Evolutionary conservation across 64 coral and sea anemone genomes (phyloP).

Genomic region (Montipora sp.): DNA sequence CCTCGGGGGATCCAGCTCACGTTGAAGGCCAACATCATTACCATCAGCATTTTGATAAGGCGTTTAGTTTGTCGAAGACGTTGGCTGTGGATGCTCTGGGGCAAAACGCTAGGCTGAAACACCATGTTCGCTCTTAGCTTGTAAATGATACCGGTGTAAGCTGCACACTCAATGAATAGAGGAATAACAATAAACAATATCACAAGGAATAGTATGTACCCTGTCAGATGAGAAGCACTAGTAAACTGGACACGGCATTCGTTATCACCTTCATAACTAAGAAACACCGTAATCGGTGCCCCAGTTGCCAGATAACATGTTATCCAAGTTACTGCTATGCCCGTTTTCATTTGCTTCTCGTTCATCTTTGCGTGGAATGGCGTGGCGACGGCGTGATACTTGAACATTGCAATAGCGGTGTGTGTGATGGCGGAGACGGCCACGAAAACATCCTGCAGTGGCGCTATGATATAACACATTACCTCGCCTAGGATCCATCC

Average conservation of each 20-base stretch:
- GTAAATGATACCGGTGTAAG: slow-evolving; percentile 74
- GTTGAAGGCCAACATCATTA: slow-evolving; percentile 70
- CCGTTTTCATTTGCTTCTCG: slow-evolving; percentile 43
- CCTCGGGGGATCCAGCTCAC: slow-evolving; percentile 74
- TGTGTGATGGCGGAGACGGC: slow-evolving; percentile 75
- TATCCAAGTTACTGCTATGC: slow-evolving; percentile 52
- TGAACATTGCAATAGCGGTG: slow-evolving; percentile 75
- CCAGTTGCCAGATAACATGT: slow-evolving; percentile 60
- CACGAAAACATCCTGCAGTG: slow-evolving; percentile 80
- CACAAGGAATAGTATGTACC: slow-evolving; percentile 62
- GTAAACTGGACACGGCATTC: slow-evolving; percentile 8
- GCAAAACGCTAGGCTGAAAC: not conserved
- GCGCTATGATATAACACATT: slow-evolving; percentile 58
- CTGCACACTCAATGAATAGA: slow-evolving; percentile 63
- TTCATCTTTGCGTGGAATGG: slow-evolving; percentile 71
- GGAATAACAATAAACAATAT: slow-evolving; percentile 51
- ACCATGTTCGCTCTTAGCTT: slow-evolving; percentile 48
- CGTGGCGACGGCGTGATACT: slow-evolving; percentile 75
- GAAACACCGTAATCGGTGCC: slow-evolving; percentile 29
- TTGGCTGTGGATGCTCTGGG: not conserved
- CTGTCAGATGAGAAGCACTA: slow-evolving; percentile 22
- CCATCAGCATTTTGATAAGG: slow-evolving; percentile 70
- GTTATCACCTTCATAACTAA: not conserved
- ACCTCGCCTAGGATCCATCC: slow-evolving; percentile 70
- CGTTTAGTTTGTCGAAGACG: slow-evolving; percentile 24